Base-by-base conservation (phyloP, 2,113 vertebrate genomes). In the Illadopsis cleaveri region DNA sequence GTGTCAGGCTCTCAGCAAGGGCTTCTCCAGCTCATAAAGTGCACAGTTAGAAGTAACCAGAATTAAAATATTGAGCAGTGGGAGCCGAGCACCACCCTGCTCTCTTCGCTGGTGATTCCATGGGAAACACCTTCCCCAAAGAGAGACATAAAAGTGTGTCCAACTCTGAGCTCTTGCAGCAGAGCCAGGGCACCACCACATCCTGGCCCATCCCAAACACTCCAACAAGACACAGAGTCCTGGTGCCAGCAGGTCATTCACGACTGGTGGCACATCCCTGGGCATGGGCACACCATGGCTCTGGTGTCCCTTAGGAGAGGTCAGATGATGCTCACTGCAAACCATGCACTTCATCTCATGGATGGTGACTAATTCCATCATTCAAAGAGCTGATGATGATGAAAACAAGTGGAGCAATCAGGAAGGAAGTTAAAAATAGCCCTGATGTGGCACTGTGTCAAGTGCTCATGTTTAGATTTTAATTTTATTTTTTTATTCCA, bases 381-480 rank as follows among this genome's bases (percentile, higher is more conserved):
- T 61, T 69, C 56, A 33, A 9, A 83, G 93, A 82, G 80, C 86
- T 45, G 90, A 70, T 1, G 5, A 44, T 31, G 66, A 88, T 72
- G 60, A 84, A 92, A 87, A 83, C 76, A 90, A 94, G 94, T 45
- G 56, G 79, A 96, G 79, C 6, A 66, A 92, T 62, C 69, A 95
- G 76, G 70, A 89, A 94, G 81, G 56, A 73, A 78, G 80, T 90
- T 93, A 95, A 98, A 98, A 97, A 97, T 97, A 98, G 96, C 85
- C 27, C 25, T 73, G 61, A 48, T 44, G 80, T 94, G 86, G 56
- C 82, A 88, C 89, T 30, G 45, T 80, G 96, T 95, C 97, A 96
- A 96, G 68, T 0, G 40, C 57, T 96, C 54, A 82, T 93, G 93
- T 97, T 97, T 93, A 95, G 91, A 89, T 93, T 96, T 96, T 87